Conservation (phyloP, 2,888 invertebrate species). For the Hirtodrosophila alboralis region DNA sequence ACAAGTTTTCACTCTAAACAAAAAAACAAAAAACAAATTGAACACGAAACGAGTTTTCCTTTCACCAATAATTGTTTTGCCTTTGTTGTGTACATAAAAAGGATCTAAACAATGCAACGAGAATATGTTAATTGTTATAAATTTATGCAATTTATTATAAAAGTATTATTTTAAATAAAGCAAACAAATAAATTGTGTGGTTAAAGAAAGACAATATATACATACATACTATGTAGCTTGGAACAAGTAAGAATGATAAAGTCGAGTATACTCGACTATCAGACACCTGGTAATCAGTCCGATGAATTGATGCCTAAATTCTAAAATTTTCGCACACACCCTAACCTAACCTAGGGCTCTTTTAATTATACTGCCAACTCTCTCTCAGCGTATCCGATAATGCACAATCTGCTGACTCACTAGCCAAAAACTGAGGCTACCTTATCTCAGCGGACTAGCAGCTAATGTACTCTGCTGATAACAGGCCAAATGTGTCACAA, state of each 20-base stretch:
- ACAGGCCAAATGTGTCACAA: slow-evolving; percentile 17
- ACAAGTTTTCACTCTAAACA: slow-evolving; percentile 54
- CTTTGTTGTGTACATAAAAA: slow-evolving; percentile 61
- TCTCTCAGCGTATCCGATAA: slow-evolving; percentile 22
- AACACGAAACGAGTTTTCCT: slow-evolving; percentile 41
- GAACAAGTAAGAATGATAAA: no score
- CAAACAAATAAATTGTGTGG: slow-evolving; percentile 36
- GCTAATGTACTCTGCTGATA: slow-evolving; percentile 1
- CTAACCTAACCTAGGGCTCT: slow-evolving; percentile 41
- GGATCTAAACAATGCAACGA: slow-evolving; percentile 50
- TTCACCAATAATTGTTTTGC: slow-evolving; percentile 52
- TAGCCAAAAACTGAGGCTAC: slow-evolving; percentile 21
- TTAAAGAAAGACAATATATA: no score
- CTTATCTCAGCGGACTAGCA: slow-evolving; percentile 33
- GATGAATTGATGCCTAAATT: no score
- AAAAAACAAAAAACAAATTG: slow-evolving; percentile 20
- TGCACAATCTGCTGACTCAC: slow-evolving; percentile 34
- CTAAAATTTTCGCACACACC: no score
- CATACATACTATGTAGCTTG: no score
- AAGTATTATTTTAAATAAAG: slow-evolving; percentile 79
- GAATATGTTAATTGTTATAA: slow-evolving; percentile 82
- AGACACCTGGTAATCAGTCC: no score
- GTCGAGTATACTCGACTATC: no score
- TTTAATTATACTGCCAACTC: neutral
- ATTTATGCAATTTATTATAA: slow-evolving; percentile 81